These are phyloP conservation scores for Acipenser transmontanus DNA, from an alignment of 2,797 vertebrate genomes.

Conservation along the genomic window DNA sequence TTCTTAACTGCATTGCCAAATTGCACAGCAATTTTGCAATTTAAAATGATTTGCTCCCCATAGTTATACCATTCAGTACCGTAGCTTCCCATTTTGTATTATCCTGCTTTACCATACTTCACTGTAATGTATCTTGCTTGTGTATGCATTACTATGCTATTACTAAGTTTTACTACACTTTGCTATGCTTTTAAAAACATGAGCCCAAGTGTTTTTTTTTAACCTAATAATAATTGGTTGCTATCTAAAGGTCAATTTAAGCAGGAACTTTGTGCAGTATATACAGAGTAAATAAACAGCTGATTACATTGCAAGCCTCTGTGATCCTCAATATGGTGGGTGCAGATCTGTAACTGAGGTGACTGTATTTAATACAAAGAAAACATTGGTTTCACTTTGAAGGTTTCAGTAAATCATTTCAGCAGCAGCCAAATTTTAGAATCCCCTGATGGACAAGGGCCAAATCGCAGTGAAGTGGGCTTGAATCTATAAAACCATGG, in stretches of 20 bases:
- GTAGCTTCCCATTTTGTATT: too few relatives aligned
- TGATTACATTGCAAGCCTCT: slow-evolving; percentile 4
- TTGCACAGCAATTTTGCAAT: too few relatives aligned
- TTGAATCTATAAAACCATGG: neutral
- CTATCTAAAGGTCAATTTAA: neutral
- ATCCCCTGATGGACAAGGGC: neutral
- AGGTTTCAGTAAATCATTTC: slow-evolving; percentile 1
- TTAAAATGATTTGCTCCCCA: too few relatives aligned
- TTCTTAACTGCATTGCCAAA: too few relatives aligned
- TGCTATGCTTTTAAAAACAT: too few relatives aligned
- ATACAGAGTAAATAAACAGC: neutral
- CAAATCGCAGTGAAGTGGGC: neutral
- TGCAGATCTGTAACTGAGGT: slow-evolving; percentile 4
- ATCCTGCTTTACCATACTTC: too few relatives aligned
- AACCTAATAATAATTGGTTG: too few relatives aligned
- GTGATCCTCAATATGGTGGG: slow-evolving; percentile 4
- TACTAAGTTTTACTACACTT: too few relatives aligned
- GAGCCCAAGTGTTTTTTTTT: too few relatives aligned
- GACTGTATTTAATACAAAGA: neutral
- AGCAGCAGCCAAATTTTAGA: neutral
- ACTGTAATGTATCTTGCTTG: too few relatives aligned
- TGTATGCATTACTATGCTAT: too few relatives aligned
- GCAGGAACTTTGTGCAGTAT: neutral
- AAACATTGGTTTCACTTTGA: neutral
- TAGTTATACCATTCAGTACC: too few relatives aligned